Base-by-base conservation (phyloP, 2,888 invertebrate genomes). In the Drosophila formosana region DNA sequence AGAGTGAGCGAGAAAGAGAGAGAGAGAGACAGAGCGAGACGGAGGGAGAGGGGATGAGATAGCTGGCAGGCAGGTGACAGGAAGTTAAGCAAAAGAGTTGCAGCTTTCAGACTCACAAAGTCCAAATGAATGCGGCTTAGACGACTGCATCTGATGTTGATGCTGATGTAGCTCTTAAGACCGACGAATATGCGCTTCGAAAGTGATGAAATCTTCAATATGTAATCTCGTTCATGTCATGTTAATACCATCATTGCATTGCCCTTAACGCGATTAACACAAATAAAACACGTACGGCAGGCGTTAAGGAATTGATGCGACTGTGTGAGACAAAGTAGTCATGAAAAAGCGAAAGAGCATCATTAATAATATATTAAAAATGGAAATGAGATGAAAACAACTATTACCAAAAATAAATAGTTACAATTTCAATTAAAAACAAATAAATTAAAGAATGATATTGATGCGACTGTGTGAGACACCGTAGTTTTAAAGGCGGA, bases 41-140 rank as follows among this genome's bases (percentile, higher is more conserved):
- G 26, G 37, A 41, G 46, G 46, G 6, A 13, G 39, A 2, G 25
- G 45, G 30, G 23, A 1, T 52, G n/a, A 8, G 49, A 26, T 47
- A 49, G 13, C 4, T 50, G 28, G 41, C 25, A 37, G 47, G 11
- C 62, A 72, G 43, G 61, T 50, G 47, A 60, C 41, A 64, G 50
- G 49, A 65, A 68, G 43, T 60, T 57, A 60, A 50, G 56, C 58
- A 49, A 60, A 63, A 70, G 43, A 60, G 60, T 65, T 75, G 43
- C 49, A 62, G 58, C 64, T 64, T 55, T 55, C 57, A 63, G 71
- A 49, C 52, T 37, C 63, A 32, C 23, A 46, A 37, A 51, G 45
- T 39, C 37, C 60, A 67, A 75, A 67, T 37, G 49, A 61, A 53
- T 47, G 41, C 34, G 58, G 62, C 56, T 66, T 53, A 58, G 30